A percentile compares a stretch with the other conserved stretches of the same genome.
Evolutionary conservation across 2,888 invertebrate genomes (phyloP).

Genomic region (Drosophila seclusa): DNA sequence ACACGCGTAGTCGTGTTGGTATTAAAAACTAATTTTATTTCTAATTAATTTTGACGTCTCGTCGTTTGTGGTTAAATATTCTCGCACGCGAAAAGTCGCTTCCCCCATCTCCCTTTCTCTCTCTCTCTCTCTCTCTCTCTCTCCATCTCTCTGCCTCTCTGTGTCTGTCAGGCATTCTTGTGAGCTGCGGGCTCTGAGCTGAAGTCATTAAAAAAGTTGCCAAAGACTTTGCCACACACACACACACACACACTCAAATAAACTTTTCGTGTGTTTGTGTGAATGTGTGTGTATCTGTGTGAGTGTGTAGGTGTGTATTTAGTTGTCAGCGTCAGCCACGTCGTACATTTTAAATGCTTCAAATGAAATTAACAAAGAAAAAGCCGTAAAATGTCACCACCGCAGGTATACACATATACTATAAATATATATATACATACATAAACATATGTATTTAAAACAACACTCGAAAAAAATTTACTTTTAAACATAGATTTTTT

Average conservation of each 20-base stretch:
- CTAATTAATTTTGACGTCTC: conserved; percentile 80
- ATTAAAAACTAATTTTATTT: conserved; percentile 81
- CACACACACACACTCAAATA: conserved; percentile 20
- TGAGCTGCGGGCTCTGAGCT: conserved; percentile 50
- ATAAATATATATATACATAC: conserved; percentile 5
- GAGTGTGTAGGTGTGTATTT: conserved; percentile 53
- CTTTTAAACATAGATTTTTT: rapidly evolving
- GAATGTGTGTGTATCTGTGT: conserved; percentile 6
- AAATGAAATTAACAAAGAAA: conserved; percentile 79
- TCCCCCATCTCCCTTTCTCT: not conserved
- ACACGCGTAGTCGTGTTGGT: conserved; percentile 47
- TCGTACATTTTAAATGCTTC: conserved; percentile 77
- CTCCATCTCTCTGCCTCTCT: not conserved
- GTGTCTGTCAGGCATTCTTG: not conserved
- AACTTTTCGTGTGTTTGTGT: conserved; percentile 46
- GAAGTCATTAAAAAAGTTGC: conserved; percentile 78
- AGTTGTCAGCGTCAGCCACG: conserved; percentile 75
- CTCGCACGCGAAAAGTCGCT: conserved; percentile 71
- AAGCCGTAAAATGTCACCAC: conserved; percentile 79
- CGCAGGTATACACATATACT: conserved; percentile 65
- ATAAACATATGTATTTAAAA: conserved; percentile 4
- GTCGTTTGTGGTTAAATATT: conserved; percentile 79
- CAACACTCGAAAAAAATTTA: not conserved
- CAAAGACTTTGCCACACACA: conserved; percentile 62
- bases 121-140: not conserved